Conservation (phyloP, 2,113 vertebrate species). For the Garra rufa region DNA sequence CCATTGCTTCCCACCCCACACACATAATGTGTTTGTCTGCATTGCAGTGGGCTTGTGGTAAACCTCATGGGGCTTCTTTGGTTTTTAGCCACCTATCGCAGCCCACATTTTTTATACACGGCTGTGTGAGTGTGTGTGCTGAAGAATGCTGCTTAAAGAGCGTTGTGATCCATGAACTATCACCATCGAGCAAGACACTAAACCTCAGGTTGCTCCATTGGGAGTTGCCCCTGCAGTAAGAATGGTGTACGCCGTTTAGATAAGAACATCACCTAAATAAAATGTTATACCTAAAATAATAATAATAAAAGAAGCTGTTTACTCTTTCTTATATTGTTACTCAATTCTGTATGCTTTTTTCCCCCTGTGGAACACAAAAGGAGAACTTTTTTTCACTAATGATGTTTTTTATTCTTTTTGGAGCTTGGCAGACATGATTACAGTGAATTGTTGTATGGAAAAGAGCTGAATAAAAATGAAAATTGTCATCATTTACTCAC, state of each 20-base stretch:
- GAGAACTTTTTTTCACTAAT: neutral
- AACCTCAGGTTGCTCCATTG: neutral
- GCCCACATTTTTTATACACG: neutral
- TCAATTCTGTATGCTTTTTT: neutral
- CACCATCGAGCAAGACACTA: neutral
- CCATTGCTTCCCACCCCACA: neutral
- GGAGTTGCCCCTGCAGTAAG: neutral
- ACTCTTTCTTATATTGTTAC: neutral
- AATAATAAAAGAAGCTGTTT: neutral
- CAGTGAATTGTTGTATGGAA: neutral
- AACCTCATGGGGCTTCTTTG: constrained; percentile 22
- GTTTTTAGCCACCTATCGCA: constrained; percentile 20
- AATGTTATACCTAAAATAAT: neutral
- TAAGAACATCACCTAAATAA: neutral
- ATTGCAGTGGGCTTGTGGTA: constrained; percentile 69
- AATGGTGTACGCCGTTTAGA: neutral
- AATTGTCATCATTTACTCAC: constrained; percentile 5
- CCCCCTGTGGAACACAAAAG: neutral
- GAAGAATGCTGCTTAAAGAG: neutral
- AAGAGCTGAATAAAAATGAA: constrained; percentile 8
- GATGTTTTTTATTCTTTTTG: neutral
- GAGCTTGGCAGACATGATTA: constrained; percentile 11
- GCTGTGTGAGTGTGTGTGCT: neutral
- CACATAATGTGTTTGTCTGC: constrained; percentile 59
- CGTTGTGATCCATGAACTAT: neutral